Evolutionary conservation across 1,140 invertebrate species (phyloP).

Genomic region (Drosophila kanapiae): DNA sequence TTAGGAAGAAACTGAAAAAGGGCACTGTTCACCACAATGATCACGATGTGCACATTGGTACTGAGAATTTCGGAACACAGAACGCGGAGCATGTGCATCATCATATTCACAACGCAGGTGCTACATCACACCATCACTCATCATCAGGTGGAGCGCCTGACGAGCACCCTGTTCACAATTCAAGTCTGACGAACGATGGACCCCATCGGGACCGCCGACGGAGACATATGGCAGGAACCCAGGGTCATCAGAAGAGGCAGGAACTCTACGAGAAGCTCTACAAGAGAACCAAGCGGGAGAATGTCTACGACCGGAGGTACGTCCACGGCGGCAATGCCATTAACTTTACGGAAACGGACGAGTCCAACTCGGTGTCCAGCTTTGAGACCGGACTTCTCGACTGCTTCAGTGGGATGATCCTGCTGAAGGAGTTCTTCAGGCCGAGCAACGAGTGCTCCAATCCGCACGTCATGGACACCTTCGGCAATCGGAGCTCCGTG

Average conservation of each 20-base stretch:
- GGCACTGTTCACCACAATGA: constrained; percentile 44
- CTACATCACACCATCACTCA: not conserved
- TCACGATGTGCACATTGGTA: not conserved
- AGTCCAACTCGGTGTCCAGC: constrained; percentile 90
- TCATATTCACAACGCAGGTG: not conserved
- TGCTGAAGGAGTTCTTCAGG: constrained; percentile 89
- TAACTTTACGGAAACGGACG: constrained; percentile 86
- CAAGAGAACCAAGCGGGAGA: constrained; percentile 87
- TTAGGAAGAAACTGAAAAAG: constrained; percentile 75
- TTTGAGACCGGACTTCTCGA: constrained; percentile 91
- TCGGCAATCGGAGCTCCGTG: constrained; percentile 87
- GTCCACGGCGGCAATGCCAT: constrained; percentile 90
- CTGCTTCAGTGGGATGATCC: constrained; percentile 91
- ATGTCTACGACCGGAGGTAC: constrained; percentile 90
- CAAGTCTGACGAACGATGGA: not conserved
- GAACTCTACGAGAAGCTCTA: constrained; percentile 73
- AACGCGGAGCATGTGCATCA: constrained; percentile 19
- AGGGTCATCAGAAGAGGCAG: constrained; percentile 37
- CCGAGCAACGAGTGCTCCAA: constrained; percentile 89
- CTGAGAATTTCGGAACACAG: constrained; percentile 2
- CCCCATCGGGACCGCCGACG: constrained; percentile 1
- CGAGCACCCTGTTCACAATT: not conserved
- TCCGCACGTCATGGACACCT: constrained; percentile 88
- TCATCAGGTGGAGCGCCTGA: not conserved
- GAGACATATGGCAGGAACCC: constrained; percentile 24